A percentile compares a stretch with the other conserved stretches of the same genome.
phyloP scores from a whole-genome alignment of 2,113 vertebrate genomes.

The Pholis gunnellus region DNA sequence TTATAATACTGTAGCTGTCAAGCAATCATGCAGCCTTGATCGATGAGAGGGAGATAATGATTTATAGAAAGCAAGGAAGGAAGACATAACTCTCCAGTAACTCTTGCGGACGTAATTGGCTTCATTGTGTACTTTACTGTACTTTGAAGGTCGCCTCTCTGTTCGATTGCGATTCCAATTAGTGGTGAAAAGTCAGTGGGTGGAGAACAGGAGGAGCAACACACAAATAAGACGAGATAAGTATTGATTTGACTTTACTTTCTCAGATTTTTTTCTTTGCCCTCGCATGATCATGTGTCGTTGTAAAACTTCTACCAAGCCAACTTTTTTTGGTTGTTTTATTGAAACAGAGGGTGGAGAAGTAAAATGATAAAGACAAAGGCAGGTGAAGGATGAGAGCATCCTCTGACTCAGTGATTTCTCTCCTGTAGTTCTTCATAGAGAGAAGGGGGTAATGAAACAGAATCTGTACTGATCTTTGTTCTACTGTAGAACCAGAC shows the following conservation, averaged over 20 bases:
- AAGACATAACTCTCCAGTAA: slow-evolving; percentile 2
- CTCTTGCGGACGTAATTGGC: slow-evolving; percentile 12
- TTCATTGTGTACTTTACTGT: slow-evolving; percentile 2
- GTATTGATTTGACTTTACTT: background rate
- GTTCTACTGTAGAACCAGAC: too few species aligned
- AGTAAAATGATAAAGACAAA: background rate
- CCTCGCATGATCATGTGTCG: background rate
- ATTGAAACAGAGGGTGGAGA: background rate
- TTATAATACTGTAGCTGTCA: slow-evolving; percentile 25
- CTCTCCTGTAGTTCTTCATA: background rate
- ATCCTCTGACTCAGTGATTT: background rate
- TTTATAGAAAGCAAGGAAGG: background rate
- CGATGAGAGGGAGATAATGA: background rate
- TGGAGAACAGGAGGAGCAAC: background rate
- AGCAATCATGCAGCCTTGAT: slow-evolving; percentile 4
- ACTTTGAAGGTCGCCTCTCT: background rate
- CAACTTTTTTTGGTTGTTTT: background rate
- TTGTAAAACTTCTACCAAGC: background rate
- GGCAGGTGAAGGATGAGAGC: background rate
- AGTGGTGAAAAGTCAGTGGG: background rate
- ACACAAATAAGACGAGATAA: background rate
- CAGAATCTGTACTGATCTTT: too few species aligned
- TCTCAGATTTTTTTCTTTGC: background rate
- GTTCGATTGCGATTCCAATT: background rate
- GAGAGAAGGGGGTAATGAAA: too few species aligned